phyloP scores from a whole-genome alignment of 2,888 invertebrate species.

The Smittia aterrima region DNA sequence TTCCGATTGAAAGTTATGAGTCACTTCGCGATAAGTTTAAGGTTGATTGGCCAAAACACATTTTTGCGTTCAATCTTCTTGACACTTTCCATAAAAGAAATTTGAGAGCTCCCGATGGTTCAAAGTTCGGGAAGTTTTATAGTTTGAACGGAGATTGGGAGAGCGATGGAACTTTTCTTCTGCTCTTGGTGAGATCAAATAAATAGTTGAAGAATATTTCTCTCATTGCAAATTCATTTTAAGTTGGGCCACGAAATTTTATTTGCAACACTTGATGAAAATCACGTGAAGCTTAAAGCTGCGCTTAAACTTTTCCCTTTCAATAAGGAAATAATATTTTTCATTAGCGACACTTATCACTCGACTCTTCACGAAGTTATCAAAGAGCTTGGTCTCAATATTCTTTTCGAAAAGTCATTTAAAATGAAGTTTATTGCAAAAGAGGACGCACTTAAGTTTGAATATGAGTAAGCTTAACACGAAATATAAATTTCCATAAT shows the following conservation, averaged over 20 bases:
- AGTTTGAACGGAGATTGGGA: conserved; percentile 48
- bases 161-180: conserved; percentile 50
- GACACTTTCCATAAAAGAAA: not conserved
- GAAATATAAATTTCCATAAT: not conserved
- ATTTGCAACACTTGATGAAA: conserved; percentile 46
- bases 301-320: conserved; percentile 46
- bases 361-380: not conserved
- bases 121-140: conserved; percentile 46
- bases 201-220: not conserved
- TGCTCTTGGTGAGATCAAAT: conserved; percentile 47
- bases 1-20: conserved; percentile 43
- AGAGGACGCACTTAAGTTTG: conserved; percentile 18
- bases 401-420: not conserved
- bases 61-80: not conserved
- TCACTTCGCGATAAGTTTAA: conserved; percentile 46
- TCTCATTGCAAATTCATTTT: conserved; percentile 23
- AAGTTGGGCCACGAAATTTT: conserved; percentile 45
- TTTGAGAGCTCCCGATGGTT: conserved; percentile 43
- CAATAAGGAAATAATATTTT: not conserved
- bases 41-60: not conserved
- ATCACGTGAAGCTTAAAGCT: conserved; percentile 45
- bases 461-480: conserved; percentile 43
- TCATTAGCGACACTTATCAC: not conserved
- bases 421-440: not conserved
- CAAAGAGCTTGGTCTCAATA: not conserved